Base-by-base conservation (phyloP, 2,888 invertebrate genomes). In the Nebria salina region DNA sequence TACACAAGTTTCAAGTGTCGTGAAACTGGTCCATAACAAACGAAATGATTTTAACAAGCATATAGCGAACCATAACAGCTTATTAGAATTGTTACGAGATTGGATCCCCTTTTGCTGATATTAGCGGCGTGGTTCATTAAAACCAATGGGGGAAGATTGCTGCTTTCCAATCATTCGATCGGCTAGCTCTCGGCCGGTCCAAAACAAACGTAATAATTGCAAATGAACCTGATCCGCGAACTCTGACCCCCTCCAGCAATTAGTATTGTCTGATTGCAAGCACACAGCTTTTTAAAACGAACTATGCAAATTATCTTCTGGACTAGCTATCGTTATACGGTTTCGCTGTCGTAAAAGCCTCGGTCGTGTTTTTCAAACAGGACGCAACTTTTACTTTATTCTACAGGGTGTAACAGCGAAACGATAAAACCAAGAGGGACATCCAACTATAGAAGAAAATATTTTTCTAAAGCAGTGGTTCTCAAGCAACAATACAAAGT, bases 291-390 rank as follows among this genome's bases (percentile, higher is more conserved):
- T 70, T 70, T 70, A 20, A 70, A 25, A 68, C 68, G 34, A 70
- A 20, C 70, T 70, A 70, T 70, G 70, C 20, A 70, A 70, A 70
- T 68, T 66, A 68, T 68, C 68, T 43, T 43, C 9, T 54, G 54
- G 54, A 54, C 8, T 8, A 54, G 54, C 7, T 54, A 54, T 54
- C 8, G 13, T 7, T 54, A 13, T 54, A 11, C 3, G 5, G 11
- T 13, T 54, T 54, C 13, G 4, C 54, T 54, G 2, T 3, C 54
- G 7, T 54, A 54, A 54, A 11, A 11, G 2, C 54, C 54, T 54
- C 34, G 2, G 54, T 54, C 7, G 1, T 11, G 54, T 11, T 54
- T 54, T 54, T 5, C 54, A 54, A 54, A 54, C 2, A 54, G 11
- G 11, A 54, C 6, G 54, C 54, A n/a, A n/a, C n/a, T 43, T 20